phyloP scores from a whole-genome alignment of 2,888 invertebrate species.

The Diadegma fenestrale region DNA sequence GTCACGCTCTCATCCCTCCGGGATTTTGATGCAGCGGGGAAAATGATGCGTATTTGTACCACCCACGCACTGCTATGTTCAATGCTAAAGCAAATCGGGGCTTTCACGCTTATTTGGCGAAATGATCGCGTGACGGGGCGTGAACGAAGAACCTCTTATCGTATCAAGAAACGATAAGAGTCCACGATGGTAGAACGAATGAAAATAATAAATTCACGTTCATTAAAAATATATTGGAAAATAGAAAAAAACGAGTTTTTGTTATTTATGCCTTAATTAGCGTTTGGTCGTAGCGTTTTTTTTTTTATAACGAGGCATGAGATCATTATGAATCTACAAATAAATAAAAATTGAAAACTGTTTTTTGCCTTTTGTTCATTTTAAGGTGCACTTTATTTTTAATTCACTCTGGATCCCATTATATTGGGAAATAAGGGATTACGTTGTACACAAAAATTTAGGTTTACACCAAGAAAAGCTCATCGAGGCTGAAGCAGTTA shows the following conservation, averaged over 20 bases:
- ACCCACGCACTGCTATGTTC: slow-evolving; percentile 25
- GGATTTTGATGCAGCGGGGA: not conserved
- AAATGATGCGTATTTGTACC: not conserved
- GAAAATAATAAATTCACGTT: slow-evolving; percentile 14
- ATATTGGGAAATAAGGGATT: not conserved
- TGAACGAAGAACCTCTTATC: slow-evolving; percentile 13
- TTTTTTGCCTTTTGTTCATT: not conserved
- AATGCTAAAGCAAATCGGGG: slow-evolving; percentile 69
- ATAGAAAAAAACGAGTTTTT: not conserved
- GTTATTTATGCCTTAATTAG: not conserved
- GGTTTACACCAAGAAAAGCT: slow-evolving; percentile 75
- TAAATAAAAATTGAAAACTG: not conserved
- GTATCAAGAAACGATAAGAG: slow-evolving; percentile 30
- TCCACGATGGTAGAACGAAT: slow-evolving; percentile 31
- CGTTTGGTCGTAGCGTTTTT: not conserved
- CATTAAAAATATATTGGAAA: not conserved
- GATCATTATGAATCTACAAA: too few species aligned
- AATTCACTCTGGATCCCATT: not conserved
- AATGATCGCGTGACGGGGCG: slow-evolving; percentile 71
- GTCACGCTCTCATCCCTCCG: slow-evolving; percentile 1
- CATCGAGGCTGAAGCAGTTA: slow-evolving; percentile 69
- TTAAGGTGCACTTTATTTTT: not conserved
- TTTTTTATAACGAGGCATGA: too few species aligned
- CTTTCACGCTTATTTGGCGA: slow-evolving; percentile 76
- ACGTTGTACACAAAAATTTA: slow-evolving; percentile 65